Evolutionary conservation across 2,888 invertebrate species (phyloP).

Genomic region (Chymomyza procnemis): DNA sequence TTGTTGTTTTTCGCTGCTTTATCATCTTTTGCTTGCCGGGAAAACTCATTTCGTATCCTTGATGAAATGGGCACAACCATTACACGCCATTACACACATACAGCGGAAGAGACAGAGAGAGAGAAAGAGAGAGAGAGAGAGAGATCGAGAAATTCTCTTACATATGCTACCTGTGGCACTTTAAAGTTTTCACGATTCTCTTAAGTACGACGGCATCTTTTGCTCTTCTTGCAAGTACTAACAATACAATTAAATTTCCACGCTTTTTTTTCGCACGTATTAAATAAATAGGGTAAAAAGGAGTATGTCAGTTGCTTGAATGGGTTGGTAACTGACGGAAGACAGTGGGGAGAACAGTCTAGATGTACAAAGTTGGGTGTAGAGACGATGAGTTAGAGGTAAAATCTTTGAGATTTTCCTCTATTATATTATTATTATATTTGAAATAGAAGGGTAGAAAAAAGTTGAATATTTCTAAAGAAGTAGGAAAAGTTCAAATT

Average conservation of each 20-base stretch:
- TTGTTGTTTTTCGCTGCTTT: neutral
- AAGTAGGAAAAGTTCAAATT: too few relatives aligned
- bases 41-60: neutral
- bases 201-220: neutral
- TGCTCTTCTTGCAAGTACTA: slow-evolving; percentile 19
- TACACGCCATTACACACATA: neutral
- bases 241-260: slow-evolving; percentile 71
- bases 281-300: too few relatives aligned
- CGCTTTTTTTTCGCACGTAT: slow-evolving; percentile 42
- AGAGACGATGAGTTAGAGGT: too few relatives aligned
- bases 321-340: too few relatives aligned
- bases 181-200: neutral
- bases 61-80: neutral
- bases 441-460: too few relatives aligned
- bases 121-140: neutral
- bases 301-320: too few relatives aligned
- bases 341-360: too few relatives aligned
- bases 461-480: too few relatives aligned
- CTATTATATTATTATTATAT: too few relatives aligned
- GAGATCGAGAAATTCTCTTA: neutral
- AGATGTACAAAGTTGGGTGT: too few relatives aligned
- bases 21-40: neutral
- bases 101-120: neutral
- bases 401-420: too few relatives aligned
- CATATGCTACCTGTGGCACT: neutral